These are phyloP conservation scores for Harpagoxenus sublaevis DNA, from an alignment of 2,888 invertebrate genomes.

Conservation along the genomic window DNA sequence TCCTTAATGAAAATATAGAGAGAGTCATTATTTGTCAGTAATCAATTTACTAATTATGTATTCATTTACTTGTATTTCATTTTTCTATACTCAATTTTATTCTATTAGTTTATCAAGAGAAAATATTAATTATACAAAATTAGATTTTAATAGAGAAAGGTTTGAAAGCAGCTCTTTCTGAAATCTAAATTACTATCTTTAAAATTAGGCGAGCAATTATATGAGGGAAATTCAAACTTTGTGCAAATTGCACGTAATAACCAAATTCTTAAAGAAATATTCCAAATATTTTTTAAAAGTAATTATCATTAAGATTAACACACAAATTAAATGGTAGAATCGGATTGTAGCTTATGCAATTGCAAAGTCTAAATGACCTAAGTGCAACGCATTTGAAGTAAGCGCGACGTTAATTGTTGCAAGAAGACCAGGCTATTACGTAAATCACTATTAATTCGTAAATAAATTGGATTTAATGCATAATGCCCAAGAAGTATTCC, in stretches of 20 bases:
- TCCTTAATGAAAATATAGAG: conserved; percentile 6
- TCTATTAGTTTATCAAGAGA: neutral
- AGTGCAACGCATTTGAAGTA: neutral
- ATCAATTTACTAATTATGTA: neutral
- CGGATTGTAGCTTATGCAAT: too few species aligned
- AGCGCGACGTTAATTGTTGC: neutral
- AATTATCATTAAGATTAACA: neutral
- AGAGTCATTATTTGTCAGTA: neutral
- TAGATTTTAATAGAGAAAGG: neutral
- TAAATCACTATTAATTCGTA: conserved; percentile 25
- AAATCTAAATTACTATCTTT: neutral
- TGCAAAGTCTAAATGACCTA: neutral
- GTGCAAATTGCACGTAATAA: neutral
- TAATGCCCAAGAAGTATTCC: neutral
- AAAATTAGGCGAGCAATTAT: neutral
- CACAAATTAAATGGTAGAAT: neutral
- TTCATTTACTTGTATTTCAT: neutral
- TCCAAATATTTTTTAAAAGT: neutral
- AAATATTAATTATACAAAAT: neutral
- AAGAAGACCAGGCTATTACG: neutral
- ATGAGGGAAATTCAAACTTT: neutral
- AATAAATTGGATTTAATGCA: conserved; percentile 34
- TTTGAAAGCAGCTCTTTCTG: neutral
- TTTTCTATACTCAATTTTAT: neutral
- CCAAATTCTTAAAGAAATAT: neutral